phyloP scores from a whole-genome alignment of 2,888 invertebrate species.

The Himalopsyche anomala region DNA sequence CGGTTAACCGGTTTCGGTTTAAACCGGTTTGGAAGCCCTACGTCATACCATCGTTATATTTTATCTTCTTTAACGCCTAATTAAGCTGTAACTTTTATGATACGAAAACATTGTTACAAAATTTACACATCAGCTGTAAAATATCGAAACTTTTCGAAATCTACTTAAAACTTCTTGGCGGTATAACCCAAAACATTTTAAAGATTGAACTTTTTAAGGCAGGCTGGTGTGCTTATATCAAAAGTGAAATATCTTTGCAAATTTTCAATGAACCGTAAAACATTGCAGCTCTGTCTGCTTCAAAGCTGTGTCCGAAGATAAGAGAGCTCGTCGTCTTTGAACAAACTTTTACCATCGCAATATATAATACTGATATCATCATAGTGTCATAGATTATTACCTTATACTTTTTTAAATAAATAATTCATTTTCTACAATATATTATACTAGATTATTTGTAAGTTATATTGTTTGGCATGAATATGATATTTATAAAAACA shows the following conservation, averaged over 20 bases:
- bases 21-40: too few species aligned
- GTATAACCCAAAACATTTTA: neutral
- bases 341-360: neutral
- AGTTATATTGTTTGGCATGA: too few species aligned
- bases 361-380: neutral
- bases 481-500: too few species aligned
- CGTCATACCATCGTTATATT: too few species aligned
- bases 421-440: too few species aligned
- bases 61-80: too few species aligned
- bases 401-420: too few species aligned
- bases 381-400: too few species aligned
- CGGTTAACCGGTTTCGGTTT: too few species aligned
- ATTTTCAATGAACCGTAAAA: slow-evolving; percentile 9
- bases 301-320: neutral
- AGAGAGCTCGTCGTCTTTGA: neutral
- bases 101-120: neutral
- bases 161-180: neutral
- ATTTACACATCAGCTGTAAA: neutral
- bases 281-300: neutral
- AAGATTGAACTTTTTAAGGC: neutral
- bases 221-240: neutral
- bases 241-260: neutral
- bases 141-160: neutral
- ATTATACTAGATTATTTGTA: too few species aligned
- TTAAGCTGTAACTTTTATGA: too few species aligned